phyloP scores from a whole-genome alignment of 2,113 vertebrate species.

The Megaceryle maxima region DNA sequence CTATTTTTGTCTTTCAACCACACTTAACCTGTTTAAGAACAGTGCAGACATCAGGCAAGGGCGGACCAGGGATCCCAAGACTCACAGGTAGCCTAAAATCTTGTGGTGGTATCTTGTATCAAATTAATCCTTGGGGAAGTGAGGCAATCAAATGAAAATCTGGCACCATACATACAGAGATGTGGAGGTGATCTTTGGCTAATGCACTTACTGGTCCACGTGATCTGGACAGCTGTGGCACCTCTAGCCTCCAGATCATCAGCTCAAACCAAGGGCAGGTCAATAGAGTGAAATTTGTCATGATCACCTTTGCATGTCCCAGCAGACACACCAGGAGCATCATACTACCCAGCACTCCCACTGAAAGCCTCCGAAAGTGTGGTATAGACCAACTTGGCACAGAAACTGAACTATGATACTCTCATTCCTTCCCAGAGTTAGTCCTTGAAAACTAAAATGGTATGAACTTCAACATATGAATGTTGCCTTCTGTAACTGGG shows the following conservation, averaged over 20 bases:
- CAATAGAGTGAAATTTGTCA: background rate
- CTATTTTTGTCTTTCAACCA: background rate
- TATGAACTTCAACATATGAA: background rate
- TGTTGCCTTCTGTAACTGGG: fast-evolving
- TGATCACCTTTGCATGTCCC: background rate
- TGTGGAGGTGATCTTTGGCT: background rate
- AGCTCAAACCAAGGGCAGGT: background rate
- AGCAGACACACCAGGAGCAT: fast-evolving
- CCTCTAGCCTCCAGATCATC: background rate
- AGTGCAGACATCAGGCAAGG: background rate
- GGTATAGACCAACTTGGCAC: background rate
- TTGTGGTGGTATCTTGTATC: background rate
- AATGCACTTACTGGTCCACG: background rate
- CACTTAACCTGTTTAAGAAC: background rate
- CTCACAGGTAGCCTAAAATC: background rate
- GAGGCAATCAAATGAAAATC: background rate
- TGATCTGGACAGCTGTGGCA: background rate
- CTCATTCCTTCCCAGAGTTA: background rate
- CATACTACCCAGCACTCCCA: fast-evolving
- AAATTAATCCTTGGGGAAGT: background rate
- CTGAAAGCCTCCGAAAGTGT: background rate
- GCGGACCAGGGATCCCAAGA: background rate
- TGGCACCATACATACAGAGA: background rate
- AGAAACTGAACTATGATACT: background rate
- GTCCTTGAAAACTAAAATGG: background rate